A percentile compares a stretch with the other conserved stretches of the same genome.
These are phyloP conservation scores for Alca torda DNA, from an alignment of 2,797 vertebrate genomes.

Conservation along the genomic window DNA sequence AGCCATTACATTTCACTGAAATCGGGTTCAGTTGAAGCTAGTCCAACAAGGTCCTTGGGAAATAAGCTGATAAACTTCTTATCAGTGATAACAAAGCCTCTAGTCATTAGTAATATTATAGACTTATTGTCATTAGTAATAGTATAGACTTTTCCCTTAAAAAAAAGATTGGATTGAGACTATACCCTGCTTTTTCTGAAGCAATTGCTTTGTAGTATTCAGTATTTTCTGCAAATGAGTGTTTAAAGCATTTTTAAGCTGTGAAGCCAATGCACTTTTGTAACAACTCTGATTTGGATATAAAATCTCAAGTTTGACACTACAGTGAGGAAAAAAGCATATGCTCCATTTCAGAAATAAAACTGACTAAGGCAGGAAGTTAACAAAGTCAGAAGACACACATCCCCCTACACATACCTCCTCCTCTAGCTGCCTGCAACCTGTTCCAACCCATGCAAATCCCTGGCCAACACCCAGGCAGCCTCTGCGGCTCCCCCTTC, in stretches of 20 bases:
- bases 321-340: conserved; percentile 18
- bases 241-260: not conserved
- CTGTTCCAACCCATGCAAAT: conserved; percentile 7
- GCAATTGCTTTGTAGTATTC: not conserved
- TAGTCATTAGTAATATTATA: not conserved
- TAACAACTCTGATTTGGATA: not conserved
- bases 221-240: not conserved
- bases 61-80: not conserved
- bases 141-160: not conserved
- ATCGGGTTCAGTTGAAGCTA: not conserved
- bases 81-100: not conserved
- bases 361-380: conserved; percentile 1
- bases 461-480: not conserved
- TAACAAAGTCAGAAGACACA: conserved; percentile 28
- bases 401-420: not conserved
- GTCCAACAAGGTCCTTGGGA: not conserved
- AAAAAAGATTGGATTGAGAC: not conserved
- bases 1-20: not conserved
- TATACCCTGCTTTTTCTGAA: not conserved
- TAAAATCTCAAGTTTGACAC: not conserved
- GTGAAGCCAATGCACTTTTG: not conserved
- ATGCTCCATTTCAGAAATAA: conserved; percentile 55
- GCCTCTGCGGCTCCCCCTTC: not conserved
- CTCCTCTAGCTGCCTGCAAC: conserved; percentile 4
- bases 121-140: not conserved